Conservation (phyloP, 2,888 invertebrate species). For the Taphrorychus bicolor region DNA sequence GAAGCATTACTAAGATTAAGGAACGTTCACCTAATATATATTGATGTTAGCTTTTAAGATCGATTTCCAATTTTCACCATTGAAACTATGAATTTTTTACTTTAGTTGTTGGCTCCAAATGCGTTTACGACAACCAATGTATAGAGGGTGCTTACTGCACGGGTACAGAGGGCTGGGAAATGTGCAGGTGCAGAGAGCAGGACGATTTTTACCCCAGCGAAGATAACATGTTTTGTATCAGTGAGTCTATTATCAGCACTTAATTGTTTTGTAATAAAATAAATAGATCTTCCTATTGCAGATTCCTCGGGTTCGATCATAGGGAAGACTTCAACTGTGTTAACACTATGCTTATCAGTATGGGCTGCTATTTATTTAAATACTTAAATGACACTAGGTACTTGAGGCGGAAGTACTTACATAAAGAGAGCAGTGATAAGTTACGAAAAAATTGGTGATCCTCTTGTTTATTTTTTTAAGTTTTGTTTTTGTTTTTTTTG, state of each 20-base stretch:
- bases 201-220: constrained; percentile 48
- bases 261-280: background rate
- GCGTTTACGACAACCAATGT: constrained; percentile 59
- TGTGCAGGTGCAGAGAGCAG: constrained; percentile 54
- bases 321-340: background rate
- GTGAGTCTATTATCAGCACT: no score
- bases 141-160: constrained; percentile 58
- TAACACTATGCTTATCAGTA: background rate
- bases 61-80: no score
- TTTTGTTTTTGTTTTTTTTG: background rate
- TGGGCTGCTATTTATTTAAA: background rate
- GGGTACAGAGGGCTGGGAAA: constrained; percentile 48
- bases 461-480: background rate
- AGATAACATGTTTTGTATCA: constrained; percentile 47
- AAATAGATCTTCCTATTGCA: background rate
- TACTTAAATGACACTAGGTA: no score
- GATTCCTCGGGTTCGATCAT: background rate
- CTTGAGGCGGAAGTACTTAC: no score
- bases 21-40: no score
- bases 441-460: no score
- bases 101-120: constrained; percentile 56
- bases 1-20: no score
- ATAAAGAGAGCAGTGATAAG: no score
- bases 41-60: no score
- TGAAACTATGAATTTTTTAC: constrained; percentile 17